phyloP scores from a whole-genome alignment of 2,888 invertebrate genomes.

The Hirudinaria manillensis region DNA sequence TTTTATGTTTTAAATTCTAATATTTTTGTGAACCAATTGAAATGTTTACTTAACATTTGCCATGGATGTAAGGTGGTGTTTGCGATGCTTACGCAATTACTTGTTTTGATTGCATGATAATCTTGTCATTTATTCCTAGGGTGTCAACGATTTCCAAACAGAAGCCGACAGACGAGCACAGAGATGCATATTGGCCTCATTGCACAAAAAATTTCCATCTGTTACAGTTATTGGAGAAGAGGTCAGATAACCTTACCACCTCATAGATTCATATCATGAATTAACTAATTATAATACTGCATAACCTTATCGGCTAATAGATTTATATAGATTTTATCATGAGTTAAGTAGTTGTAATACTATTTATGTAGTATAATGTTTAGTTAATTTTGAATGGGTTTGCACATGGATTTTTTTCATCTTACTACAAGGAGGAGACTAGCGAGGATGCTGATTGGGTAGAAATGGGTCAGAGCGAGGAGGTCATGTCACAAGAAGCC shows the following conservation, averaged over 20 bases:
- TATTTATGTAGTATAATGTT: no score
- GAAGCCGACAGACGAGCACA: conserved; percentile 95
- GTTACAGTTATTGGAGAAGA: conserved; percentile 68
- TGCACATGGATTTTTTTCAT: no score
- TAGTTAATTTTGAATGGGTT: no score
- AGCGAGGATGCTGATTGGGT: conserved; percentile 69
- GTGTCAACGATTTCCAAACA: conserved; percentile 89
- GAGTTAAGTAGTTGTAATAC: not conserved
- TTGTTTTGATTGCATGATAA: not conserved
- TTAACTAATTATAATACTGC: not conserved
- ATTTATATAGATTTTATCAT: not conserved
- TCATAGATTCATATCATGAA: not conserved
- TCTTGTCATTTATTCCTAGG: conserved; percentile 23
- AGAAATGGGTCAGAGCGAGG: conserved; percentile 67
- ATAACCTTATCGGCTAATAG: not conserved
- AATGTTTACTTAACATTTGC: not conserved
- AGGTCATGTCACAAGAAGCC: conserved; percentile 59
- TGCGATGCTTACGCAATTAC: not conserved
- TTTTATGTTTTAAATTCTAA: conserved; percentile 58
- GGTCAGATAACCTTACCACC: conserved; percentile 42
- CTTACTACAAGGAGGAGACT: conserved; percentile 51
- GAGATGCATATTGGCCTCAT: conserved; percentile 80
- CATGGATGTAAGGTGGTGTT: not conserved
- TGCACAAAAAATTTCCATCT: conserved; percentile 73
- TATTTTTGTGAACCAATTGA: conserved; percentile 65